Conservation (phyloP, 2,888 invertebrate genomes). For the Vanessa cardui region DNA sequence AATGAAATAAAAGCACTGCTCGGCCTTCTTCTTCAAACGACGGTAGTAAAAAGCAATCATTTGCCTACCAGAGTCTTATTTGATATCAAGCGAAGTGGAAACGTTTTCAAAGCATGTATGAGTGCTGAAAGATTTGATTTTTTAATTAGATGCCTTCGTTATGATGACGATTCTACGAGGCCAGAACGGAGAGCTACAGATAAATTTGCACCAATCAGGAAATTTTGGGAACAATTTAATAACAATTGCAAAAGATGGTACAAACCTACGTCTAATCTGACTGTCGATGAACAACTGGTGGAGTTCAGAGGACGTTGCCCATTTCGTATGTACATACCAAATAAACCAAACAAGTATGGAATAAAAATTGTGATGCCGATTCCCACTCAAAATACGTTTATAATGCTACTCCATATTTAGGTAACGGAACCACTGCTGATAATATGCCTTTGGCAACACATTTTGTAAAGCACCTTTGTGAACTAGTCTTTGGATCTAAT, state of each 20-base stretch:
- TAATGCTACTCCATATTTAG: too few relatives aligned
- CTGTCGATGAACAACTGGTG: neutral
- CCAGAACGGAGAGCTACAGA: slow-evolving; percentile 19
- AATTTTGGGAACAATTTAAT: neutral
- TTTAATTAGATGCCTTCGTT: slow-evolving; percentile 14
- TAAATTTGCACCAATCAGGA: slow-evolving; percentile 21
- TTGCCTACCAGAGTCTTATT: neutral
- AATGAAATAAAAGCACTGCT: too few relatives aligned
- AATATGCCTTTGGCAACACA: neutral
- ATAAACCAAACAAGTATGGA: neutral
- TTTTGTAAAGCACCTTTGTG: slow-evolving; percentile 4
- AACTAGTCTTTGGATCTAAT: slow-evolving; percentile 17
- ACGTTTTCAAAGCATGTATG: neutral
- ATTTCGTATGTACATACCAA: neutral
- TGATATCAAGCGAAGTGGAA: neutral
- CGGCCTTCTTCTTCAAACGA: neutral
- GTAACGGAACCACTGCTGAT: slow-evolving; percentile 3
- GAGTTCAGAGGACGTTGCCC: neutral
- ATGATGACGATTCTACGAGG: slow-evolving; percentile 22
- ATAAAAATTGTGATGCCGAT: neutral
- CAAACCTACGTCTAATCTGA: neutral
- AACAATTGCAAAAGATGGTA: neutral
- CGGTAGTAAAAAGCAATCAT: neutral
- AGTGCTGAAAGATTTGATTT: neutral
- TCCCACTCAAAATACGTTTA: neutral